phyloP scores from a whole-genome alignment of 1,140 invertebrate genomes.

The Cotesia glomerata region DNA sequence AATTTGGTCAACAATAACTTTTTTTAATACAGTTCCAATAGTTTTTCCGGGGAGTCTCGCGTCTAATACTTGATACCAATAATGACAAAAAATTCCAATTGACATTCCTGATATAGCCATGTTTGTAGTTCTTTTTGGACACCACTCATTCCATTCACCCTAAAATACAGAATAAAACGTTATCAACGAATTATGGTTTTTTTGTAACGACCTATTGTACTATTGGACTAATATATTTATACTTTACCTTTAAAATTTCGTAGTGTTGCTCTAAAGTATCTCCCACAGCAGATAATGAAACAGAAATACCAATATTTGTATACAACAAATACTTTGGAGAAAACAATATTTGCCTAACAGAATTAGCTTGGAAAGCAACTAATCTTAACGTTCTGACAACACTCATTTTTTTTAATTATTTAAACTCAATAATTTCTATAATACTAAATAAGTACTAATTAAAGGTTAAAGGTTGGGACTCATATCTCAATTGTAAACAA shows the following conservation, averaged over 20 bases:
- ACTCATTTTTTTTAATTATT: conserved; percentile 36
- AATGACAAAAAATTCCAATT: conserved; percentile 83
- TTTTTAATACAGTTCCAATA: conserved; percentile 76
- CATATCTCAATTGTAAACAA: too few species aligned
- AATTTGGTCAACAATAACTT: conserved; percentile 87
- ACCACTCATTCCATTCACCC: conserved; percentile 69
- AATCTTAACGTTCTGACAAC: conserved; percentile 33
- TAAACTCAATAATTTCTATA: neutral
- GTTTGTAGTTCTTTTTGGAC: conserved; percentile 72
- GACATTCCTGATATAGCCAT: conserved; percentile 82
- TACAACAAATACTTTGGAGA: conserved; percentile 79
- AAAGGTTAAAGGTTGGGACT: too few species aligned
- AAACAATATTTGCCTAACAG: conserved; percentile 59
- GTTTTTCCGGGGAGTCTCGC: conserved; percentile 72
- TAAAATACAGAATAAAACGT: conserved; percentile 26
- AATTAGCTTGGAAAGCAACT: conserved; percentile 33
- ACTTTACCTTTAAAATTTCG: conserved; percentile 71
- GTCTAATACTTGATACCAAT: conserved; percentile 83
- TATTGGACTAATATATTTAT: neutral
- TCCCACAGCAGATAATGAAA: conserved; percentile 76
- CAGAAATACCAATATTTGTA: conserved; percentile 86
- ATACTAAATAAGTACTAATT: neutral
- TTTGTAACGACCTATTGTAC: neutral
- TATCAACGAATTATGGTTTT: neutral
- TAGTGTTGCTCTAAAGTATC: conserved; percentile 87